A percentile compares a stretch with the other conserved stretches of the same genome.
Conservation (phyloP, 2,113 vertebrate genomes). For the Piaya cayana region DNA sequence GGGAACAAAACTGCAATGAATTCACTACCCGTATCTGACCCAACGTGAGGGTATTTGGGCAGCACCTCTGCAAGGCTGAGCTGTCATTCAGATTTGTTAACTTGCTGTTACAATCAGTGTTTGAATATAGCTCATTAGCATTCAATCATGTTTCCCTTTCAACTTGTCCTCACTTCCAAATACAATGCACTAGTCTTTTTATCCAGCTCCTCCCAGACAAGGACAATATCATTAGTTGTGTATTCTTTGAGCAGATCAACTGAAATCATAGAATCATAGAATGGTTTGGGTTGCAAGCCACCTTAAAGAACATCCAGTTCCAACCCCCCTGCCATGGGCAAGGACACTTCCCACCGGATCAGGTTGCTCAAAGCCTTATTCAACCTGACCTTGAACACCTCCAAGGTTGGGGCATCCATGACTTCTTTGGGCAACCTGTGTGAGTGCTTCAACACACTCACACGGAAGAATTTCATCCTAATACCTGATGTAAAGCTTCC, state of each 20-base stretch:
- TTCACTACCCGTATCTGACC: accelerated
- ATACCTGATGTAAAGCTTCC: too few relatives aligned
- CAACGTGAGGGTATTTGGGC: background rate
- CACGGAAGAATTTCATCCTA: too few relatives aligned
- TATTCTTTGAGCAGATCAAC: background rate
- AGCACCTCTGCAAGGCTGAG: background rate
- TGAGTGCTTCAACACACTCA: too few relatives aligned
- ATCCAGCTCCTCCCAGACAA: background rate
- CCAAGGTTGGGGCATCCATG: too few relatives aligned
- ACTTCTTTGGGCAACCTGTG: too few relatives aligned
- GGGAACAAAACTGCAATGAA: background rate
- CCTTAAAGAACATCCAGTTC: too few relatives aligned
- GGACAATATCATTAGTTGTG: background rate
- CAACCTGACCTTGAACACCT: too few relatives aligned
- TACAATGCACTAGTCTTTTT: background rate
- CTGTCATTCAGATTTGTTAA: background rate
- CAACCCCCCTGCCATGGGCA: too few relatives aligned
- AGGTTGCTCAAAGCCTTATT: too few relatives aligned
- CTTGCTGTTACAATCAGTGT: background rate
- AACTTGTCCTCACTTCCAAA: background rate
- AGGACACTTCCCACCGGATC: too few relatives aligned
- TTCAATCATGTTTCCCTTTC: background rate
- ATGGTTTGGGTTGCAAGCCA: too few relatives aligned
- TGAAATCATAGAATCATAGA: background rate
- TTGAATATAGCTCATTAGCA: background rate